These are phyloP conservation scores for Rhinoptilus africanus DNA, from an alignment of 2,113 vertebrate genomes.

Conservation along the genomic window DNA sequence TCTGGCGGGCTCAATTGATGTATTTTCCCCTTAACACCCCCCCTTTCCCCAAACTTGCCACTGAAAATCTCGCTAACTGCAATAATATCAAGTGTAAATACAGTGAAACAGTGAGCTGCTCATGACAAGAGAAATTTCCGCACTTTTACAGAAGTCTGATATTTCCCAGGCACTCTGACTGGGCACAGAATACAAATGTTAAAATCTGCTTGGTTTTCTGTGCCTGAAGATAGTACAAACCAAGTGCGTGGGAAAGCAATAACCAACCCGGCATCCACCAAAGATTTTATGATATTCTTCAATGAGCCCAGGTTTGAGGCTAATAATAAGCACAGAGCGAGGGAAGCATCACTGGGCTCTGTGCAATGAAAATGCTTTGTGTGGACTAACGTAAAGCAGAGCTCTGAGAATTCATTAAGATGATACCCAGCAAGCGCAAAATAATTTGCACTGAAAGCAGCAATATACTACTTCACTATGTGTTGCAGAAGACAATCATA, in stretches of 20 bases:
- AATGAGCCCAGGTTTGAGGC: background rate
- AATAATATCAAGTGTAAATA: background rate
- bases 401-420: background rate
- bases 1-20: background rate
- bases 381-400: accelerated
- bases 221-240: background rate
- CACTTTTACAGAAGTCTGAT: background rate
- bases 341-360: background rate
- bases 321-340: background rate
- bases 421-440: background rate
- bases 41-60: background rate
- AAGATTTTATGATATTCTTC: background rate
- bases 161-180: background rate
- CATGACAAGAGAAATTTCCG: background rate
- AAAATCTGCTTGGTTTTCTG: background rate
- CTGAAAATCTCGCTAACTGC: background rate
- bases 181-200: background rate
- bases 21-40: background rate
- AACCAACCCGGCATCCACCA: background rate
- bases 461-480: background rate
- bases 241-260: background rate
- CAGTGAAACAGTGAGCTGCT: background rate
- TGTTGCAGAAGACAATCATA: background rate
- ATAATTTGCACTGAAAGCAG: background rate
- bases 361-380: background rate